Conservation (phyloP, 2,888 invertebrate species). For the Ormyrus pomaceus region DNA sequence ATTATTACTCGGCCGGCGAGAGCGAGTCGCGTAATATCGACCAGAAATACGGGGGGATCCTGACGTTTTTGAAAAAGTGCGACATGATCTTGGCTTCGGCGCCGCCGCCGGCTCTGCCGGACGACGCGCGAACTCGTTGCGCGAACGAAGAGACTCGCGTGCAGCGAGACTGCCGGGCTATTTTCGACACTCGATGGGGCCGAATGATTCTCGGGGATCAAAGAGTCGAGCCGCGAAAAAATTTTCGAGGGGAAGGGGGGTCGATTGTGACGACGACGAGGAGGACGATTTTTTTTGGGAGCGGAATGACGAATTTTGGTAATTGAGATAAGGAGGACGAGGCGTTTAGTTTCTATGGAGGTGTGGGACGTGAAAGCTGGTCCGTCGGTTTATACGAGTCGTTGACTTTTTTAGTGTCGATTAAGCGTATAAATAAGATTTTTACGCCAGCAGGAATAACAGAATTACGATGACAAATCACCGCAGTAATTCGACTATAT, state of each 20-base stretch:
- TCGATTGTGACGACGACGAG: too few relatives aligned
- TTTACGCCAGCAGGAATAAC: background rate
- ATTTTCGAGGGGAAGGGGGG: background rate
- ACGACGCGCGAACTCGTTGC: conserved; percentile 11
- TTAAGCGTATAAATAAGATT: conserved; percentile 24
- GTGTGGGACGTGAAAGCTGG: background rate
- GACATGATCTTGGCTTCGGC: conserved; percentile 39
- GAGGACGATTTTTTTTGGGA: too few relatives aligned
- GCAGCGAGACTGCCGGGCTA: conserved; percentile 28
- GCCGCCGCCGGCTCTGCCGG: background rate
- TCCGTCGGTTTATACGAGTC: conserved; percentile 3
- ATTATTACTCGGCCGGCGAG: conserved; percentile 20
- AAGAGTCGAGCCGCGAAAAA: background rate
- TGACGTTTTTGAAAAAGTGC: conserved; percentile 39
- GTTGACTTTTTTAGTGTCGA: conserved; percentile 18
- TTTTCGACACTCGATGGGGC: background rate
- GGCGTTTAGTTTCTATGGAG: background rate
- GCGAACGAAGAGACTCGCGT: background rate
- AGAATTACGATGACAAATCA: too few relatives aligned
- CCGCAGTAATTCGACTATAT: too few relatives aligned
- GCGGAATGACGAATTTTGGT: conserved; percentile 25
- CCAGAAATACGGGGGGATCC: conserved; percentile 22
- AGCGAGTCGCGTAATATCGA: conserved; percentile 16
- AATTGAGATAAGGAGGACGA: conserved; percentile 14
- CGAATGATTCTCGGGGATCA: conserved; percentile 22